phyloP scores from a whole-genome alignment of 1,140 invertebrate genomes.

The Temnothorax nylanderi region DNA sequence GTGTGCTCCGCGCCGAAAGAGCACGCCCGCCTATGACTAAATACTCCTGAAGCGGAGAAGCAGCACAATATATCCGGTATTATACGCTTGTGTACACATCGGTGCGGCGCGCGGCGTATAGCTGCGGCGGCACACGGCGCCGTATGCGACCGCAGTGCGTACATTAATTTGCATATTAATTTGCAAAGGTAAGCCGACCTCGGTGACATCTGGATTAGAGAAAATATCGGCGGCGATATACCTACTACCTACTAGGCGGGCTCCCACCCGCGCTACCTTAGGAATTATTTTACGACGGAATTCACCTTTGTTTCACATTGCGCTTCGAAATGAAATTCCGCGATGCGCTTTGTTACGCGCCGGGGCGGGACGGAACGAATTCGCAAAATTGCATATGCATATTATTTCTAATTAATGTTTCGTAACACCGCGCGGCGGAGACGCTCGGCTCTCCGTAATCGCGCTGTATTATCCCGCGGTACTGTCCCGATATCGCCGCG shows the following conservation, averaged over 20 bases:
- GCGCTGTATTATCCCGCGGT: background rate
- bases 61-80: constrained; percentile 31
- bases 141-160: constrained; percentile 31
- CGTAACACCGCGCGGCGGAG: background rate
- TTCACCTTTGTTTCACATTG: constrained; percentile 43
- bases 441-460: background rate
- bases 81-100: constrained; percentile 1
- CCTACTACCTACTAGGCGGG: background rate
- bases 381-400: constrained; percentile 12
- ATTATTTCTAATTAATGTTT: constrained; percentile 11
- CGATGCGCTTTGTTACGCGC: constrained; percentile 14
- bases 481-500: background rate
- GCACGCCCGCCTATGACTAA: background rate
- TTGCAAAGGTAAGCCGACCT: constrained; percentile 55
- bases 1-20: background rate
- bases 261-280: background rate
- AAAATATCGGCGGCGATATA: constrained; percentile 59
- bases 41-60: constrained; percentile 15
- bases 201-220: constrained; percentile 72
- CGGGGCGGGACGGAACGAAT: background rate
- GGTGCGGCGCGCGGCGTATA: too few species aligned
- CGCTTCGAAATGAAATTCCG: constrained; percentile 46
- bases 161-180: constrained; percentile 74
- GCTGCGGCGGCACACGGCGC: background rate
- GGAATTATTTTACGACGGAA: constrained; percentile 40